Evolutionary conservation across 1,140 invertebrate species (phyloP), one percentile per base, ranked within the genome.

Genomic region (Drosophila navojoa): DNA sequence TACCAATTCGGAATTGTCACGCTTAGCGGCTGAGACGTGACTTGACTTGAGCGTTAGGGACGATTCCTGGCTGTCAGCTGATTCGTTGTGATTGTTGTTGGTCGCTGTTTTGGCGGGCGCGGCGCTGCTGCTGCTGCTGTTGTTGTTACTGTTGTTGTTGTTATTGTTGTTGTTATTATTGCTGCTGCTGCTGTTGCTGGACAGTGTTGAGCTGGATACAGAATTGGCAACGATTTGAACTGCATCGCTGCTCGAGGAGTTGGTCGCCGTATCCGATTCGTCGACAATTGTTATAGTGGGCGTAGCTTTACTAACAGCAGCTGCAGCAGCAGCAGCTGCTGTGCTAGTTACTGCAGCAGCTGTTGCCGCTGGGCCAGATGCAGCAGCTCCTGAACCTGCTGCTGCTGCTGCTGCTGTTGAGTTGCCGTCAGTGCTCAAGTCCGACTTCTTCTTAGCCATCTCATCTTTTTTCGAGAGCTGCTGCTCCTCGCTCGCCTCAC

Each of bases 251-350:
- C 76, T 81, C 35, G 35, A 38, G 7, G 75, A 80, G 38, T 70
- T 90, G 13, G 71, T 86, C 29, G 81, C 78, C 6, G 86, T 79
- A 55, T 90, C 81, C 11, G 77, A 90, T 25, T 90, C 84, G 47
- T 89, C 84, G n/a, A 72, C 58, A 57, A 89, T 89, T 29, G 79
- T 89, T 19, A 89, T 89, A n/a, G 77, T 89, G 58, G 71, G 61
- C 50, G 10, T 42, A 38, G 50, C 22, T 16, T 45, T 27, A 15
- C 13, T 10, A 45, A 11, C 38, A 25, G 19, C 40, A 5, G 49
- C 47, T 15, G 25, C 44, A 27, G 44, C 55, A 15, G 44, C 16
- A 3, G 45, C 60, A 11, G 68, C 4, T 7, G 35, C 42, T 1
- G 9, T 25, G 1, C 22, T 16, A 3, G 44, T 15, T 10, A 13